phyloP scores from a whole-genome alignment of 2,888 invertebrate genomes.

The Ceraclea dissimilis region DNA sequence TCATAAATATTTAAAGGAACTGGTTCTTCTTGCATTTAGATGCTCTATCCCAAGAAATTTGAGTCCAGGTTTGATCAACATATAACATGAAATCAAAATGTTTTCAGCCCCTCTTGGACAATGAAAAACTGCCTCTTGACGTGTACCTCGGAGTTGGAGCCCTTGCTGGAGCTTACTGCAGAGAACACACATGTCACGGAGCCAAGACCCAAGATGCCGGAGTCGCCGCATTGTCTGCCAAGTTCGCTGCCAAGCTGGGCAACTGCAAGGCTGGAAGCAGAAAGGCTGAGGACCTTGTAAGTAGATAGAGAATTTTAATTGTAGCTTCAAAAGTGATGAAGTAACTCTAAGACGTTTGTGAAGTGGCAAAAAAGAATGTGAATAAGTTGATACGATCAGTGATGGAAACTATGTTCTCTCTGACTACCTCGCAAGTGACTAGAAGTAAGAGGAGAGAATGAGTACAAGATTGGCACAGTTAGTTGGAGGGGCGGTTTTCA shows the following conservation, averaged over 20 bases:
- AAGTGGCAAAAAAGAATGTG: no score
- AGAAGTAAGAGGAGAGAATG: no score
- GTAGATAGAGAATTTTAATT: constrained; percentile 27
- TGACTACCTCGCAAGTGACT: no score
- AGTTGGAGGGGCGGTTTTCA: no score
- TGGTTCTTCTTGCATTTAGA: no score
- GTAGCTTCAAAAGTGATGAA: no score
- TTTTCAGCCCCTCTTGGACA: constrained; percentile 37
- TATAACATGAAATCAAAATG: neutral
- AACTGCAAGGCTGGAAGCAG: constrained; percentile 59
- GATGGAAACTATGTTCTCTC: no score
- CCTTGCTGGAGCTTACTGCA: constrained; percentile 63
- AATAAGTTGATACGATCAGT: no score
- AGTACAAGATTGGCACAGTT: no score
- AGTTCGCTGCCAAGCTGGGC: constrained; percentile 57
- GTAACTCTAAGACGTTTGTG: no score
- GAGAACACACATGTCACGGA: constrained; percentile 53
- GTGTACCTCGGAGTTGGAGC: constrained; percentile 69
- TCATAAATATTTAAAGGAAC: no score
- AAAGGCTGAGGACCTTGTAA: constrained; percentile 56
- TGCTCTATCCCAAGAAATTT: no score
- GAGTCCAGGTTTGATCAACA: neutral
- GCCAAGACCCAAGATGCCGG: constrained; percentile 43
- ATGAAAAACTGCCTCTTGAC: constrained; percentile 54
- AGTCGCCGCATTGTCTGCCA: constrained; percentile 54